Base-by-base conservation (phyloP, 2,113 vertebrate species). In the Engraulis encrasicolus region DNA sequence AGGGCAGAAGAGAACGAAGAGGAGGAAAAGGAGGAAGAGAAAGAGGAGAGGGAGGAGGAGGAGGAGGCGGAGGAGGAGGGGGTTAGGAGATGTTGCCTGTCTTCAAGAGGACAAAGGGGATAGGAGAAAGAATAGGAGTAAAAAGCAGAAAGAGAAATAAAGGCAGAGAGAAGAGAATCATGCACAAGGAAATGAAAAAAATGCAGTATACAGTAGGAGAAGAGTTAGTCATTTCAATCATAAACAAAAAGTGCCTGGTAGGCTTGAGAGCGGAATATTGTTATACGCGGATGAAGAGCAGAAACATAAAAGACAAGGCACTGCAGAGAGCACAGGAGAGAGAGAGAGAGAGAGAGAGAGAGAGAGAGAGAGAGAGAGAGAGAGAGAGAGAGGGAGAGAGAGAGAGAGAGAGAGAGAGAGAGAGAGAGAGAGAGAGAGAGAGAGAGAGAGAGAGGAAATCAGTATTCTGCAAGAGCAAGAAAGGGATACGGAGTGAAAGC, bases 21-120 rank as follows among this genome's bases (percentile, higher is more conserved):
- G 88, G 89, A 31, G 27, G 27, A 45, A 45, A 5, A 45, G 3
- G 40, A 34, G 66, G 93, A 89, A 91, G 94, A 91, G 93, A 93
- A 95, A 79, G 66, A 84, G 88, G 90, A 91, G 88, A 89, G 31
- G 27, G 27, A 34, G 27, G 66, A 74, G 14, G 66, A 74, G 80
- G 93, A 88, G 93, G 86, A 93, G 94, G n/a, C n/a, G n/a, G n/a
- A 89, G 92, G 84, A 93, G 93, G 93, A 90, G 91, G 90, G 91
- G 93, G 91, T 94, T 94, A 95, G 80, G 66, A 87, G 88, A 90
- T 90, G 89, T 90, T 81, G 95, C 91, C 91, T 83, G 91, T 93
- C 95, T 96, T 96, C 93, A 92, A 83, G 71, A 90, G 90, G 66
- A 88, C 91, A 90, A 89, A 91, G 90, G 88, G 91, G 87, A 92